A percentile compares a stretch with the other conserved stretches of the same genome.
These are phyloP conservation scores for Turritopsis dohrnii DNA, from an alignment of 30 jellyfish, hydroid and myxozoan genomes.

Conservation along the genomic window DNA sequence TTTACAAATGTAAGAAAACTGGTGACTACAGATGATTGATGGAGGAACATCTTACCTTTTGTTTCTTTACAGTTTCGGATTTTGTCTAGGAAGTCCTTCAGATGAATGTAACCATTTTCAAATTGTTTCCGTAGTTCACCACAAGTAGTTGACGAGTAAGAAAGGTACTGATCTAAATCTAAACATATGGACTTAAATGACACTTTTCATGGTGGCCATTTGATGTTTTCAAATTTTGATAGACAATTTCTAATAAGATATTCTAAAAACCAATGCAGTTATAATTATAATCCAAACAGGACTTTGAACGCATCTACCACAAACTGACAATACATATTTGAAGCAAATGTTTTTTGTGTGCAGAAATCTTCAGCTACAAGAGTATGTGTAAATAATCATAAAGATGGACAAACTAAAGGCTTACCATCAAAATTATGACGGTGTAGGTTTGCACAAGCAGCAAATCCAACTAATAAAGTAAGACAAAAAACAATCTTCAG, in stretches of 20 bases:
- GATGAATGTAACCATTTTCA: conserved; percentile 4
- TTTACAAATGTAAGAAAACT: neutral
- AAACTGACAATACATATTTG: no score
- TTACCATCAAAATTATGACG: neutral
- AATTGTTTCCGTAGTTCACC: conserved; percentile 12
- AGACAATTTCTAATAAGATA: no score
- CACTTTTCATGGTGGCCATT: neutral
- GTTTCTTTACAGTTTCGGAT: conserved; percentile 10
- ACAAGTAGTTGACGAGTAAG: conserved; percentile 1
- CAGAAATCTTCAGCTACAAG: no score
- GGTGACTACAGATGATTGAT: neutral
- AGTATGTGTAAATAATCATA: no score
- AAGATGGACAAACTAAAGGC: neutral
- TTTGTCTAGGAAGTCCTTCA: conserved; percentile 1
- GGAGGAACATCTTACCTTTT: neutral
- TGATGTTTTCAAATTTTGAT: no score
- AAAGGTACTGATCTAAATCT: neutral
- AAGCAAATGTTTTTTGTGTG: no score
- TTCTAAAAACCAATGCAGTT: no score
- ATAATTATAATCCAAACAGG: no score
- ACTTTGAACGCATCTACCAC: no score
- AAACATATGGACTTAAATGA: neutral
- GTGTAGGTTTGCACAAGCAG: neutral
- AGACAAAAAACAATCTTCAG: neutral
- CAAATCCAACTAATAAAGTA: neutral